A percentile compares a stretch with the other conserved stretches of the same genome.
Conservation (phyloP, 2,113 vertebrate genomes). For the Oxyura jamaicensis region DNA sequence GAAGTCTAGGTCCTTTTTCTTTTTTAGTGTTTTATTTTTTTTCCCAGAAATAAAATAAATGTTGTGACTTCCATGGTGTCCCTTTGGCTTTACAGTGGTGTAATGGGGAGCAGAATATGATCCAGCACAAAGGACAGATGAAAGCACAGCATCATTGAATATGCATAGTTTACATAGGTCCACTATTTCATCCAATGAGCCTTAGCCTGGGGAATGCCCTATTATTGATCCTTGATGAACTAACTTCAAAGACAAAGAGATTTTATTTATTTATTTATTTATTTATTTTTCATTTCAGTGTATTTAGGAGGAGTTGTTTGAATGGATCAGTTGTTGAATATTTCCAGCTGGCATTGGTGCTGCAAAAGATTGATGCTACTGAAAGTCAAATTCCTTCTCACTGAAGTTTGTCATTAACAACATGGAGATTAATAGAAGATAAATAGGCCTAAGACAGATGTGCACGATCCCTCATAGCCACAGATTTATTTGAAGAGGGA, state of each 20-base stretch:
- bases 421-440: not conserved
- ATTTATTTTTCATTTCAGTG: not conserved
- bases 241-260: not conserved
- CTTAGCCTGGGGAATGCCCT: not conserved
- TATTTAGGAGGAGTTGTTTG: not conserved
- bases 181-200: not conserved
- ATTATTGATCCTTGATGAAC: not conserved
- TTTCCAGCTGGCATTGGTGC: not conserved
- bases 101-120: not conserved
- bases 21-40: too few relatives aligned
- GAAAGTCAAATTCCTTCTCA: not conserved
- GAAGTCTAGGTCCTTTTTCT: not conserved
- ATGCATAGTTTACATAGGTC: not conserved
- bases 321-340: not conserved
- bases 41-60: not conserved
- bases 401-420: not conserved
- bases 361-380: not conserved
- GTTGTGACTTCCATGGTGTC: not conserved
- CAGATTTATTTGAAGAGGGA: not conserved
- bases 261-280: not conserved
- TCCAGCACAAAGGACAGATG: not conserved
- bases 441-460: not conserved
- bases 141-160: not conserved
- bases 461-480: not conserved
- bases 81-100: not conserved